Evolutionary conservation across 2,113 vertebrate species (phyloP), one percentile per base, ranked within the genome.

Genomic region (Pyxicephalus adspersus): DNA sequence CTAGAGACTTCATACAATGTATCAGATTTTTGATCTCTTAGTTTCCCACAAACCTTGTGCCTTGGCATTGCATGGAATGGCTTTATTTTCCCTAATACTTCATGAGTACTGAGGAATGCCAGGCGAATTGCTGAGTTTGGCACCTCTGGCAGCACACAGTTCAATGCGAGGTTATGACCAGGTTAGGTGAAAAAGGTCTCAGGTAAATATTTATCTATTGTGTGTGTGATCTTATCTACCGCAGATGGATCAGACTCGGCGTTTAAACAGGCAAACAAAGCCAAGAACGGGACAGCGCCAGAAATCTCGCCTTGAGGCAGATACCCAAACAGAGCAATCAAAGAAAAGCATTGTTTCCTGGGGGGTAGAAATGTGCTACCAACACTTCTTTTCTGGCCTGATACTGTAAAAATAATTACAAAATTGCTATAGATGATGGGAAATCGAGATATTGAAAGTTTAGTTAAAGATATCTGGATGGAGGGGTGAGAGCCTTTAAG

Each of bases 141-240:
- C 74, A 64, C 57, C 2, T 18, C n/a, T 64, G 74, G 20, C 63
- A 60, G 38, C 38, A 64, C 18, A 51, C 73, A 76, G 25, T 34
- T 63, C 34, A 63, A 18, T 22, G 28, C 17, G 60, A 52, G 74
- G 60, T 64, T 76, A 64, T 38, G 60, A 45, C 38, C 25, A 38
- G 38, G 60, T 45, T 64, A 45, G 74, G 16, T 23, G 6, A 64
- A 23, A 64, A 64, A 8, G 64, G 17, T 52, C 13, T 18, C 60
- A 76, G 60, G 74, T 52, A 76, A 76, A 76, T 50, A 76, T 64
- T 51, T 64, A 76, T 34, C 34, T 50, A 25, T 17, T 25, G 31
- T 65, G 64, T 65, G 11, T 26, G 73, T 34, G 22, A 50, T 64
- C 16, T 9, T 58, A 34, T 76, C 45, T 64, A 45, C 38, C 38